Percentiles rank a stretch among this genome's conserved stretches.
These are phyloP conservation scores for Cremastobaeus sp. DNA, from an alignment of 2,888 invertebrate genomes.

Conservation along the genomic window DNA sequence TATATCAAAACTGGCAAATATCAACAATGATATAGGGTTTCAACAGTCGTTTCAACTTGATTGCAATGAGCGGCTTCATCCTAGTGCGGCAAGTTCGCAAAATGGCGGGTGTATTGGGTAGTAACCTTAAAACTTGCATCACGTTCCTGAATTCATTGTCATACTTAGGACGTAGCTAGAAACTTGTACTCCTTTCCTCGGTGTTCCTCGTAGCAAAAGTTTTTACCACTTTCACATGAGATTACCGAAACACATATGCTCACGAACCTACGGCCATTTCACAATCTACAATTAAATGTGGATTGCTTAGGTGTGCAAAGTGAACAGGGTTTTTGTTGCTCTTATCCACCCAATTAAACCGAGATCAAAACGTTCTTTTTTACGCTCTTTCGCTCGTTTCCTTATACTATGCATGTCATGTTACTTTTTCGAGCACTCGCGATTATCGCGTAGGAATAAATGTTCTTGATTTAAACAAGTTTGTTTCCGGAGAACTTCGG, in stretches of 20 bases:
- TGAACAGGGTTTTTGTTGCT: conserved; percentile 14
- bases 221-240: conserved; percentile 64
- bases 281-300: conserved; percentile 55
- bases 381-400: background rate
- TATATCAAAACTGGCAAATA: too few species aligned
- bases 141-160: conserved; percentile 60
- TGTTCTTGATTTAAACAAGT: too few species aligned
- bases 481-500: too few species aligned
- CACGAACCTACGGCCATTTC: conserved; percentile 54
- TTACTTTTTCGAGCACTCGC: too few species aligned
- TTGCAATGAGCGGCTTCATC: conserved; percentile 48
- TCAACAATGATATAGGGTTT: conserved; percentile 45
- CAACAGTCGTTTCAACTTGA: conserved; percentile 40
- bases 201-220: conserved; percentile 56
- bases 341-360: conserved; percentile 24
- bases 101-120: conserved; percentile 40
- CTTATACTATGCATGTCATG: too few species aligned
- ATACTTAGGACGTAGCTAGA: conserved; percentile 58
- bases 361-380: background rate
- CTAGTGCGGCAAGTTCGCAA: conserved; percentile 43
- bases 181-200: conserved; percentile 43
- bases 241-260: conserved; percentile 58
- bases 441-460: too few species aligned
- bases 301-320: conserved; percentile 33
- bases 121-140: conserved; percentile 59